These are phyloP conservation scores for Apogon hyalosoma DNA, from an alignment of 2,797 vertebrate species.

Conservation along the genomic window DNA sequence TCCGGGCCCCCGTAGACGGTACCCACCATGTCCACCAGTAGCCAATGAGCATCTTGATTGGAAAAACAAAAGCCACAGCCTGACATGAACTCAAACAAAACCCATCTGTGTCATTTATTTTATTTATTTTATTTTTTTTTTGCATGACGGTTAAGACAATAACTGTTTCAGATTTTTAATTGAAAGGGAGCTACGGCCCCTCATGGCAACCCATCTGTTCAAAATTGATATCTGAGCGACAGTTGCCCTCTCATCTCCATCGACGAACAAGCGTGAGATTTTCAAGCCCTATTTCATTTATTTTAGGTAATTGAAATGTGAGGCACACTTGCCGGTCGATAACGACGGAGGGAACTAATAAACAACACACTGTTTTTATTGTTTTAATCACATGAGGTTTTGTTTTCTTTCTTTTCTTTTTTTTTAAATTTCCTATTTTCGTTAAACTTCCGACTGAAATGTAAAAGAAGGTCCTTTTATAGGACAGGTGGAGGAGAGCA, in stretches of 20 bases:
- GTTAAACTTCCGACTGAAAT: conserved; percentile 55
- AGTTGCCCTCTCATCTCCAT: conserved; percentile 77
- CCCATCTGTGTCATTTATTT: conserved; percentile 66
- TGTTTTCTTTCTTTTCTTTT: conserved; percentile 6
- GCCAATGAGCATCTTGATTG: conserved; percentile 43
- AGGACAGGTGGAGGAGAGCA: conserved; percentile 69
- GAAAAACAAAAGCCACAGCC: conserved; percentile 61
- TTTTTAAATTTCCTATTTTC: no score
- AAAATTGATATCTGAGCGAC: conserved; percentile 76
- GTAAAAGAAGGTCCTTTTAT: conserved; percentile 40
- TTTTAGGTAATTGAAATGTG: conserved; percentile 77
- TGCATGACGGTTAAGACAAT: conserved; percentile 67
- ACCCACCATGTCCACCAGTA: conserved; percentile 41
- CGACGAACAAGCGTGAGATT: conserved; percentile 70
- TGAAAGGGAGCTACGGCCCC: conserved; percentile 77
- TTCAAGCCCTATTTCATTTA: conserved; percentile 73
- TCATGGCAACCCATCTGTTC: conserved; percentile 80
- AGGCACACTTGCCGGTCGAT: conserved; percentile 53
- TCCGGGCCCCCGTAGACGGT: no score
- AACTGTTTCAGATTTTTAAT: conserved; percentile 76
- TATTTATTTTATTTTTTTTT: conserved; percentile 19
- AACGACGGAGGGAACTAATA: conserved; percentile 60
- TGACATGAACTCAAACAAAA: conserved; percentile 67
- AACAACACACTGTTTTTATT: conserved; percentile 68
- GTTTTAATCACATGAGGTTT: conserved; percentile 65